Base-by-base conservation (phyloP, 2,888 invertebrate species). In the Julus scandinavius region DNA sequence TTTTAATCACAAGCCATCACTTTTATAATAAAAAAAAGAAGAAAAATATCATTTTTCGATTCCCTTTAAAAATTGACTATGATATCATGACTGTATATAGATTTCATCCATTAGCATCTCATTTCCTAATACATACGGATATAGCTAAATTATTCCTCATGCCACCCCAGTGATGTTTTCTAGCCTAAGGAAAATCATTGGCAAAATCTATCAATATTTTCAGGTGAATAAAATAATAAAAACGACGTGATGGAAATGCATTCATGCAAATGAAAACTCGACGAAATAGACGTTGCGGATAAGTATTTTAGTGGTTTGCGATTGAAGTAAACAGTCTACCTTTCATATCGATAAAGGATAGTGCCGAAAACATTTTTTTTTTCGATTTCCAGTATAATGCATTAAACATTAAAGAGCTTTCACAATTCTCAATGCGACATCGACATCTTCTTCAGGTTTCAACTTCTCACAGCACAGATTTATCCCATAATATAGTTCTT, bases 211-310 rank as follows among this genome's bases (percentile, higher is more conserved):
- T n/a, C 63, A 63, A 63, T 63, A 20, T 63, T 63, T 63, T 63
- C 63, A 63, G n/a, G 7, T 20, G 63, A 63, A 63, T 63, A 63
- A 63, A 63, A 63, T 63, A 63, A 63, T 63, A 20, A 20, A 20
- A n/a, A 20, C 20, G 20, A 17, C 7, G 7, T 20, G 63, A 63
- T 63, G 63, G 63, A 63, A 63, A 63, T 63, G 63, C 63, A 63
- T n/a, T 63, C 63, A 63, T 63, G 63, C 63, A 63, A 63, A 63
- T 63, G 63, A 63, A 63, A 63, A 63, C 63, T 63, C 20, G 63
- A 63, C n/a, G 63, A 63, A 63, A 63, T 63, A 63, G 63, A 20
- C 63, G 63, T 63, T 63, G n/a, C n/a, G 63, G 63, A 63, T 63
- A 63, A 63, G 20, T 20, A 20, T 20, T 63, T n/a, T 63, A 20